Evolutionary conservation across 2,797 vertebrate genomes (phyloP).

Genomic region (Botia almorhae): DNA sequence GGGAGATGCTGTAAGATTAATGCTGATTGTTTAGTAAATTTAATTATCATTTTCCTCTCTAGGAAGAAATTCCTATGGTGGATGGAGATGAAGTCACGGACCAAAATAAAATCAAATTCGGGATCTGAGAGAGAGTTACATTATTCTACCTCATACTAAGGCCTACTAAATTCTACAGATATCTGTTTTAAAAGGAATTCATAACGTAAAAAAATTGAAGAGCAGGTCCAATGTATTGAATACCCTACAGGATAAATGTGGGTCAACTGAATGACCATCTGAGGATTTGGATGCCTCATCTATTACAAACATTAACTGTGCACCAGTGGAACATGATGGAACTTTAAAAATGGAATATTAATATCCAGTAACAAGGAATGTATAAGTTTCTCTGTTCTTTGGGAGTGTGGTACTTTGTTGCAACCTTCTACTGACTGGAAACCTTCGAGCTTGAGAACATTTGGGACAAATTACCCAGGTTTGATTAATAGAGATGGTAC

Average conservation of each 20-base stretch:
- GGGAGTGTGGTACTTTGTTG: conserved; percentile 2
- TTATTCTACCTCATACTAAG: conserved; percentile 32
- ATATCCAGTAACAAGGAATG: conserved; percentile 30
- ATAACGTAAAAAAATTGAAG: not conserved
- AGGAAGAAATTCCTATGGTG: conserved; percentile 48
- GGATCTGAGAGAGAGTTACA: not conserved
- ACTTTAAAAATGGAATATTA: conserved; percentile 46
- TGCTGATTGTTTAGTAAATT: conserved; percentile 63
- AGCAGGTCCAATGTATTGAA: conserved; percentile 2
- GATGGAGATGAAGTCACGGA: conserved; percentile 28
- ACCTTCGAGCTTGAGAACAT: conserved; percentile 1
- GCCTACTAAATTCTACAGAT: conserved; percentile 30
- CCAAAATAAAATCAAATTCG: conserved; percentile 28
- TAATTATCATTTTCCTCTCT: conserved; percentile 57
- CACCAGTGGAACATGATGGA: conserved; percentile 32
- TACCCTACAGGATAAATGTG: conserved; percentile 31
- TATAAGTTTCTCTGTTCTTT: not conserved
- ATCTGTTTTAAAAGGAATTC: conserved; percentile 20
- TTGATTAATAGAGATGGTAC: conserved; percentile 27
- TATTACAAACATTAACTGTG: not conserved
- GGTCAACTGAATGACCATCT: not conserved
- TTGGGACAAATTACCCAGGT: not conserved
- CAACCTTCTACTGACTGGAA: conserved; percentile 16
- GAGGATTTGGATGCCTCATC: conserved; percentile 13
- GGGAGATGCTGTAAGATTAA: conserved; percentile 56